Evolutionary conservation across 2,797 vertebrate genomes (phyloP).

Genomic region (Hypotaenidia philippensis): DNA sequence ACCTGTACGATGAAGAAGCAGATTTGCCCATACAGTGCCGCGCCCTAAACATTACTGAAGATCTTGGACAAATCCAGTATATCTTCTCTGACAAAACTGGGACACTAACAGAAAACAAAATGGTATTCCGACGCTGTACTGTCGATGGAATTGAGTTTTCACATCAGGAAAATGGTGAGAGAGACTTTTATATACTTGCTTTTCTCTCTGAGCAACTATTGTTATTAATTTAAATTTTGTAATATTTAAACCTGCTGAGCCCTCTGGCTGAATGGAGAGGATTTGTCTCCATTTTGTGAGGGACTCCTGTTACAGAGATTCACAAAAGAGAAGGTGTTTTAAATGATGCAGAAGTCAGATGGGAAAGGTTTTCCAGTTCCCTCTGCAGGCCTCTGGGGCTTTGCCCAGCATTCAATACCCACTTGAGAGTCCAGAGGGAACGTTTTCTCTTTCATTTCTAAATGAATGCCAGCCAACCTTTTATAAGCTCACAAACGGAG

Average conservation of each 20-base stretch:
- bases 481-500: background rate
- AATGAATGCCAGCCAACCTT: background rate
- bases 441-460: background rate
- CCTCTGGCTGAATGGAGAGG: background rate
- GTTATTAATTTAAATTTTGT: background rate
- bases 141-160: conserved; percentile 91
- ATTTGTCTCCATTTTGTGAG: background rate
- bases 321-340: background rate
- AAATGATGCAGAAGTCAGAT: background rate
- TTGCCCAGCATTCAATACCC: background rate
- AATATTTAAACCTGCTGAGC: background rate
- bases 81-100: conserved; percentile 98
- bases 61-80: conserved; percentile 94
- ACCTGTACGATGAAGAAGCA: conserved; percentile 90
- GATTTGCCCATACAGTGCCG: conserved; percentile 88
- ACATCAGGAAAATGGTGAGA: conserved; percentile 92
- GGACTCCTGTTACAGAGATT: background rate
- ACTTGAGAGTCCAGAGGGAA: background rate
- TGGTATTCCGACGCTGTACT: conserved; percentile 94
- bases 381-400: background rate
- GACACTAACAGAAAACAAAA: conserved; percentile 97
- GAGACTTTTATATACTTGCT: background rate
- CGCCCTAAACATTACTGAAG: conserved; percentile 94
- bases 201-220: background rate
- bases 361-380: background rate